Conservation (phyloP, 2,113 vertebrate genomes). For the Nibea coibor region DNA sequence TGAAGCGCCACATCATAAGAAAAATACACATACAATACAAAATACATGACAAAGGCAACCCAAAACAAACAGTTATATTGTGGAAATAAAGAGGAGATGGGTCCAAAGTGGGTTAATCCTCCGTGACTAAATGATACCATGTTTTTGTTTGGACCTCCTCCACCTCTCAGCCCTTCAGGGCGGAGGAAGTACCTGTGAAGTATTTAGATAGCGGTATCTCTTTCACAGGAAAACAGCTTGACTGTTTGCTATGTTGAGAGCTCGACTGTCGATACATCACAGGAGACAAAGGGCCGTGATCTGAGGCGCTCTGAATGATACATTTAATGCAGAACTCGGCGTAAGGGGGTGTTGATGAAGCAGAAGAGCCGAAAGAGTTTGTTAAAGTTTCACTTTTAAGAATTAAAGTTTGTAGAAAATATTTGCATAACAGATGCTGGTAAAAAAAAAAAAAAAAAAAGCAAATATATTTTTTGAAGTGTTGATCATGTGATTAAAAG, state of each 20-base stretch:
- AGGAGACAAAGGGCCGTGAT: conserved; percentile 1
- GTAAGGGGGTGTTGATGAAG: not conserved
- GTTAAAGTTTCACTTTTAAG: not conserved
- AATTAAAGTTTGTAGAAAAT: not conserved
- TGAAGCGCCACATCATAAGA: conserved; percentile 17
- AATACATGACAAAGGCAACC: conserved; percentile 52
- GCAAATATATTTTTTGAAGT: not conserved
- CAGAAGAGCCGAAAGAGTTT: not conserved
- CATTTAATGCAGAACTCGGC: not conserved
- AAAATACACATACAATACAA: not conserved
- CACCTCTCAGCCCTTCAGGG: conserved; percentile 45
- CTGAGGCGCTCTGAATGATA: conserved; percentile 23
- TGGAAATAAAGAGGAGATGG: conserved; percentile 59
- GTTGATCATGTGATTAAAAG: conserved; percentile 11
- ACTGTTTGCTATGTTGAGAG: conserved; percentile 43
- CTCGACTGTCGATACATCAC: conserved; percentile 39
- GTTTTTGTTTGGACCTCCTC: conserved; percentile 62
- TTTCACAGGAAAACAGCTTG: conserved; percentile 59
- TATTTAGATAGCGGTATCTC: conserved; percentile 52
- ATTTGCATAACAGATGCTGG: not conserved
- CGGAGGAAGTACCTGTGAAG: conserved; percentile 69
- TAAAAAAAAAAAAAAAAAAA: not conserved
- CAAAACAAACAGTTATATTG: conserved; percentile 60
- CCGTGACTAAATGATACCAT: conserved; percentile 67
- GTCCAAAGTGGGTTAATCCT: conserved; percentile 56